These are phyloP conservation scores for Recurvirostra avosetta DNA, from an alignment of 2,113 vertebrate species.

Conservation along the genomic window DNA sequence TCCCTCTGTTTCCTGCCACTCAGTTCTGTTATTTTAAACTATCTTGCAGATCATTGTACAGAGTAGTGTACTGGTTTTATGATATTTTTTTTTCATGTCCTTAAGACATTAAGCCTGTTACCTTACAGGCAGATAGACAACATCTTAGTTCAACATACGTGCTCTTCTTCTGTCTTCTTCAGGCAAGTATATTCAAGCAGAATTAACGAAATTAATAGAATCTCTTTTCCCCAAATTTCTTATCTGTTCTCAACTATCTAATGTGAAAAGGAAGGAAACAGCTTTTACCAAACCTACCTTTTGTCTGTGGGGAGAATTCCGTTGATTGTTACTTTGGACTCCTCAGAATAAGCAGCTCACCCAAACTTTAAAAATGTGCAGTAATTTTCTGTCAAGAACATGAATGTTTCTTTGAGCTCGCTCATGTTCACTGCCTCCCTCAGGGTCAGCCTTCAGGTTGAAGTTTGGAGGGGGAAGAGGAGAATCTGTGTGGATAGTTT, in stretches of 20 bases:
- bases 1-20: not conserved
- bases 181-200: not conserved
- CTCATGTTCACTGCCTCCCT: not conserved
- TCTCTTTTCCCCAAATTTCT: not conserved
- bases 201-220: not conserved
- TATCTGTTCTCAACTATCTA: not conserved
- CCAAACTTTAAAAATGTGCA: not conserved
- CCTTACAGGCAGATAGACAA: not conserved
- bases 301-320: not conserved
- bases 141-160: not conserved
- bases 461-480: not conserved
- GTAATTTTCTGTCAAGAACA: not conserved
- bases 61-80: not conserved
- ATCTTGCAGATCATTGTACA: not conserved
- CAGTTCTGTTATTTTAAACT: not conserved
- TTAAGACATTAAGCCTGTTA: not conserved
- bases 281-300: not conserved
- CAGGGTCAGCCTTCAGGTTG: not conserved
- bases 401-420: fast-evolving
- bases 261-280: not conserved
- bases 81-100: not conserved
- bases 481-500: not conserved
- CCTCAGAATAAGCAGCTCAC: not conserved
- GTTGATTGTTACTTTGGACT: not conserved
- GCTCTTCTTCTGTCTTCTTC: not conserved